Evolutionary conservation across 2,113 vertebrate genomes (phyloP), one percentile per base, ranked within the genome.

Genomic region (Gopherus evgoodei): DNA sequence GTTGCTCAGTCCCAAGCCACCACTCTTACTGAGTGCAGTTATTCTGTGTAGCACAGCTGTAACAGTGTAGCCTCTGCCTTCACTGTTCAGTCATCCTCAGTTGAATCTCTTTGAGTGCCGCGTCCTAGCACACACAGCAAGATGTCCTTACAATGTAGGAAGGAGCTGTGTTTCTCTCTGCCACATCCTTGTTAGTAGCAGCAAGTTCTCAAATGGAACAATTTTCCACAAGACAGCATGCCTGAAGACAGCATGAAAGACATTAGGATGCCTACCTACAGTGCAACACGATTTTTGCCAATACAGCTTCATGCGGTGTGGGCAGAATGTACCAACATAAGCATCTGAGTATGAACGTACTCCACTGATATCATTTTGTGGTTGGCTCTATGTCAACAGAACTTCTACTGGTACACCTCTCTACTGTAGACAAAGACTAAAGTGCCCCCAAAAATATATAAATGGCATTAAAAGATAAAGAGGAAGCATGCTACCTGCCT

Each of bases 321-420:
- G 19, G n/a, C 65, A 38, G 19, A 72, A 38, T 72, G 65, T 19
- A 72, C 0, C 88, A 91, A 91, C 90, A 3, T 3, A 83, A 93
- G 83, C 35, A 89, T 80, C 27, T 1, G 1, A 69, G 29, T 4
- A 0, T 44, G 80, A 84, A 72, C 1, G 1, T 4, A 1, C 86
- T 90, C 91, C 84, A 93, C 94, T 89, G 94, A 91, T 86, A 1
- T 5, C 17, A 7, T 78, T 78, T 78, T 47, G 75, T 47, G 24
- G 11, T 35, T 0, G 1, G 81, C 29, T 19, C 84, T 96, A 53
- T 65, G 21, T 62, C 72, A 89, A 87, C 90, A 81, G 47, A 86
- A 42, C 44, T 50, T 86, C 31, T 92, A 85, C 94, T 92, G 56
- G 38, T 93, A 72, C 49, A 17, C 81, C 85, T 86, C 56, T 72